Evolutionary conservation across 1,140 invertebrate genomes (phyloP), one percentile per base, ranked within the genome.

Genomic region (Trypoxylus dichotomus): DNA sequence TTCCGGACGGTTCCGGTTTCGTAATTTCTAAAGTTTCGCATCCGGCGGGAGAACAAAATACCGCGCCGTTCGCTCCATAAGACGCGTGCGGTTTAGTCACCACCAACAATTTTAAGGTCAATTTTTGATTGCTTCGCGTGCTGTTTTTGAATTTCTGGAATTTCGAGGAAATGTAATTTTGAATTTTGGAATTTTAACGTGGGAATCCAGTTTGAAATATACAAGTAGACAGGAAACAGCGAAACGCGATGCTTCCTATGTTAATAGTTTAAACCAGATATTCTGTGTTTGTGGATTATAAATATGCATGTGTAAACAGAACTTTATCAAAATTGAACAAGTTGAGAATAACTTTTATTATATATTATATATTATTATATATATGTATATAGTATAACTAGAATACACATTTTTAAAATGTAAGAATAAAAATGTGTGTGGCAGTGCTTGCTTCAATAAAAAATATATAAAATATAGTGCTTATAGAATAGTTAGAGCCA

Each of bases 1-100:
- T 73, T 63, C 60, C 60, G 60, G 60, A 63, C 21, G 21, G 60
- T 63, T 63, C 60, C 60, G 60, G 60, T 63, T 19, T 63, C 60
- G 60, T 63, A 63, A 63, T 63, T 73, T 73, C 71, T 71, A 25
- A 32, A 32, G 71, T 42, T 73, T 73, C 71, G 71, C 21, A 37
- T 73, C 71, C 71, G 71, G 71, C 27, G 29, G 71, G n/a, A 41
- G 29, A 42, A 37, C n/a, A 41, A 41, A 27, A 13, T 63, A 25
- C 60, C n/a, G 60, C 60, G 60, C 13, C 3, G 21, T 63, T 63
- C 21, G 21, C 10, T 63, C 13, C 19, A 27, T 5, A 2, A 11
- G 60, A 8, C 71, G 25, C 32, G 71, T 11, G 11, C 32, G 6
- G 71, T 41, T 42, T 10, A 3, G 13, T 24, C 25, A 11, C 13